Conservation (phyloP, 2,888 invertebrate species). For the Campoletis raptor region DNA sequence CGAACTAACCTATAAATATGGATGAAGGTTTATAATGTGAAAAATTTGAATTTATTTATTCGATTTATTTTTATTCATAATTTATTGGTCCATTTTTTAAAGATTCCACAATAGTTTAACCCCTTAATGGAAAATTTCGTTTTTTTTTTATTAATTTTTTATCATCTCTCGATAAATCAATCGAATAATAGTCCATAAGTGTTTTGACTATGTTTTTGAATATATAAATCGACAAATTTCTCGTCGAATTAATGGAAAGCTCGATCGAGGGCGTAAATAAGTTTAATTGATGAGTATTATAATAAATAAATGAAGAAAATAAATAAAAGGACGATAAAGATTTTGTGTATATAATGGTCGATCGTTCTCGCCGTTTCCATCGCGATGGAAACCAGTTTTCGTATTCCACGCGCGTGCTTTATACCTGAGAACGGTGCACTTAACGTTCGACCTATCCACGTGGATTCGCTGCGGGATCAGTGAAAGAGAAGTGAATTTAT, state of each 20-base stretch:
- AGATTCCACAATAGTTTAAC: too few species aligned
- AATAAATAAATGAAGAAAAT: background rate
- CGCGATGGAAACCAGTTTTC: conserved; percentile 62
- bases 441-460: conserved; percentile 57
- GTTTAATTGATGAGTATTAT: background rate
- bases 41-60: too few species aligned
- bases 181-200: too few species aligned
- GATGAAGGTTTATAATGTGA: too few species aligned
- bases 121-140: too few species aligned
- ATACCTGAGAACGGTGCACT: conserved; percentile 43
- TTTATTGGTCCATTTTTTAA: too few species aligned
- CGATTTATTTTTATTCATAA: too few species aligned
- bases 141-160: too few species aligned
- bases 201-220: too few species aligned
- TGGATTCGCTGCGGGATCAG: conserved; percentile 41
- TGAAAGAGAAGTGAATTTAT: conserved; percentile 33
- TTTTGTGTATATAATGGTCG: background rate
- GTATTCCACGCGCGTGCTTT: conserved; percentile 51
- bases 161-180: too few species aligned
- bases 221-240: too few species aligned
- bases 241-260: background rate
- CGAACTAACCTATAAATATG: background rate
- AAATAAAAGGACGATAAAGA: background rate
- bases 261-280: background rate
- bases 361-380: conserved; percentile 45